Conservation (phyloP, 2,797 vertebrate genomes). For the Pygocentrus nattereri region DNA sequence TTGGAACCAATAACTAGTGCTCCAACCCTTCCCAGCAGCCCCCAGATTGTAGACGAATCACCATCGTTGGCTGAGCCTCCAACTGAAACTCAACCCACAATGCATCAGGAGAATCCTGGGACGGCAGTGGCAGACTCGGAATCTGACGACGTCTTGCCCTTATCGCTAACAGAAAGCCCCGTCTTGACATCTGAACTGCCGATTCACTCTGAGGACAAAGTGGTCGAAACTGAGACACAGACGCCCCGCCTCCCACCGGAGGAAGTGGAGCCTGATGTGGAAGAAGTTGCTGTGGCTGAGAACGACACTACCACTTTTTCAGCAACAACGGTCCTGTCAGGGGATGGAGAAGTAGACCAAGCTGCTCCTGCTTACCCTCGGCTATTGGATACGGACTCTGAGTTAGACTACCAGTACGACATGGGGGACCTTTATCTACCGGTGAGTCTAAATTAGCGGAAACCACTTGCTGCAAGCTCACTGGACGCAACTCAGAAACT, state of each 20-base stretch:
- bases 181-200: slow-evolving; percentile 58
- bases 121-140: slow-evolving; percentile 59
- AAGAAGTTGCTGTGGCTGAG: slow-evolving; percentile 69
- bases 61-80: slow-evolving; percentile 65
- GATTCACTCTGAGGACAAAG: slow-evolving; percentile 29
- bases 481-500: slow-evolving; percentile 37
- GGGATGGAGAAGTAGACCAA: slow-evolving; percentile 89
- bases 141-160: slow-evolving; percentile 53
- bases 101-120: slow-evolving; percentile 23
- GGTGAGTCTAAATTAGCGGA: slow-evolving; percentile 78
- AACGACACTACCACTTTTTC: slow-evolving; percentile 88
- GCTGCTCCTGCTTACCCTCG: slow-evolving; percentile 82
- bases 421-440: slow-evolving; percentile 85
- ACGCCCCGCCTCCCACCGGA: slow-evolving; percentile 75
- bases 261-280: slow-evolving; percentile 51
- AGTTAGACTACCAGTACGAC: slow-evolving; percentile 92
- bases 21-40: slow-evolving; percentile 45
- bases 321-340: slow-evolving; percentile 89
- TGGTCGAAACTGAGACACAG: slow-evolving; percentile 67
- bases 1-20: slow-evolving; percentile 65
- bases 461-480: slow-evolving; percentile 20
- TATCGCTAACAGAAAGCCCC: slow-evolving; percentile 56
- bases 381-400: slow-evolving; percentile 83
- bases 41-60: slow-evolving; percentile 57
- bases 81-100: slow-evolving; percentile 59